A percentile compares a stretch with the other conserved stretches of the same genome.
Conservation (phyloP, 2,113 vertebrate genomes). For the Mohoua ochrocephala region DNA sequence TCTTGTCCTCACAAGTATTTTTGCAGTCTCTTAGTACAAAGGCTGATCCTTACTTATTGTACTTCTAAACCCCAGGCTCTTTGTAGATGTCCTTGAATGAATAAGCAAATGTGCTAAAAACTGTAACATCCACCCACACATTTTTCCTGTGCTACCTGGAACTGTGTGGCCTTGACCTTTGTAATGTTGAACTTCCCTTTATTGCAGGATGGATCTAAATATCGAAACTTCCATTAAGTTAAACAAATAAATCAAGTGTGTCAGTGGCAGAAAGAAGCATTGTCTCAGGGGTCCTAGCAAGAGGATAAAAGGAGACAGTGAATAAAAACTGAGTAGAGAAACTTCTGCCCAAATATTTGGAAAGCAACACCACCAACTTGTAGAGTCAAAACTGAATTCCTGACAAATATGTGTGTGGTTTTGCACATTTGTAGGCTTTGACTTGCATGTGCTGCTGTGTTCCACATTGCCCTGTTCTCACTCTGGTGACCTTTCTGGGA, state of each 20-base stretch:
- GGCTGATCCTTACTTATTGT: background rate
- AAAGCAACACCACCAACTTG: background rate
- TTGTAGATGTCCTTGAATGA: background rate
- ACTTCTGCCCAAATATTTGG: background rate
- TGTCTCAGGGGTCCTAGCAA: background rate
- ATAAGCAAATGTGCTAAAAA: background rate
- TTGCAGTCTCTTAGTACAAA: background rate
- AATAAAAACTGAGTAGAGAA: background rate
- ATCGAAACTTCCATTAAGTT: constrained; percentile 52
- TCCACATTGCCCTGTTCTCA: background rate
- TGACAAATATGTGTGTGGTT: background rate
- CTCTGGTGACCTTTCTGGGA: background rate
- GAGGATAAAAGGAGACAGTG: background rate
- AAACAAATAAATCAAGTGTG: constrained; percentile 36
- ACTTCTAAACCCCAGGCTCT: background rate
- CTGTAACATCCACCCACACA: background rate
- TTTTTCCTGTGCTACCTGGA: background rate
- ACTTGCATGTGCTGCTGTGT: background rate
- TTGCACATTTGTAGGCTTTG: background rate
- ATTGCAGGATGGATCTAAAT: constrained; percentile 58
- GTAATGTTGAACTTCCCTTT: constrained; percentile 54
- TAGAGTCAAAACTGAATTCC: background rate
- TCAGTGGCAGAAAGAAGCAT: constrained; percentile 13
- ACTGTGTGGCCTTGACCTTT: constrained; percentile 43
- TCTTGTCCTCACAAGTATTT: background rate